phyloP scores from a whole-genome alignment of 1,140 invertebrate species.

The Ostrea edulis region DNA sequence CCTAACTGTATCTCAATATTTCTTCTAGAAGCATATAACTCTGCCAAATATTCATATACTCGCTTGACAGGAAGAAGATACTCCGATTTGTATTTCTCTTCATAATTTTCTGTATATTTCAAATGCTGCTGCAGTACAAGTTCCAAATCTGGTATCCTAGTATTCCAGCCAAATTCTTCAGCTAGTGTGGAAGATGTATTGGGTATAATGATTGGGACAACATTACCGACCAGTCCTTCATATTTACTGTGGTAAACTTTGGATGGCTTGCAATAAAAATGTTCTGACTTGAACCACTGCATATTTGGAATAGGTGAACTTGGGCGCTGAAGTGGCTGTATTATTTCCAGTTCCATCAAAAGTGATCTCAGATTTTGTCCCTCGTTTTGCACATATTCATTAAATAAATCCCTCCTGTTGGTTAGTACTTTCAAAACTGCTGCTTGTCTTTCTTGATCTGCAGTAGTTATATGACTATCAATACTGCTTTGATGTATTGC shows the following conservation, averaged over 20 bases:
- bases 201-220: neutral
- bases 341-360: neutral
- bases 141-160: constrained; percentile 8
- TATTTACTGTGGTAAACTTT: neutral
- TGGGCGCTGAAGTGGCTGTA: neutral
- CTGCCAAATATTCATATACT: neutral
- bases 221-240: neutral
- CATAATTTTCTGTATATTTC: neutral
- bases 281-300: neutral
- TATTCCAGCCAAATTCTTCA: neutral
- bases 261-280: neutral
- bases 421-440: neutral
- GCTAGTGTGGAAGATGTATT: neutral
- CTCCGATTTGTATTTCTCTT: neutral
- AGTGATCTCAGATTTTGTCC: neutral
- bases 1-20: neutral
- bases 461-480: neutral
- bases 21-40: neutral
- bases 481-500: neutral
- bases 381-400: neutral
- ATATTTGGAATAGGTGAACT: neutral
- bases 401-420: neutral
- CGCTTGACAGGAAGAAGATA: neutral
- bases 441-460: neutral
- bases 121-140: neutral